Conservation (phyloP, 2,113 vertebrate genomes). For the Phylloscopus trochilus region DNA sequence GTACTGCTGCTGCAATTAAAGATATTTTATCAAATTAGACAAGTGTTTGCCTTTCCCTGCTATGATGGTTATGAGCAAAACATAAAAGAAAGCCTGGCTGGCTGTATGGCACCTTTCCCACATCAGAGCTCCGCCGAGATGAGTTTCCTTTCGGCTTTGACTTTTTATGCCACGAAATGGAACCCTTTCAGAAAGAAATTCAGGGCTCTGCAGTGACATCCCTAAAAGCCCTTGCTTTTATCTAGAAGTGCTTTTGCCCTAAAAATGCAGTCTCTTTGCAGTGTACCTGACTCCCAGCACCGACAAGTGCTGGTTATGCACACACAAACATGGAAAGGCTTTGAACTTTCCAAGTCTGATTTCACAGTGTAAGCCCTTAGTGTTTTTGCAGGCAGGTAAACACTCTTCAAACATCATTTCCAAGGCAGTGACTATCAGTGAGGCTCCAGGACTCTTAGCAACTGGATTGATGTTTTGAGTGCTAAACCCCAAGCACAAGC, state of each 20-base stretch:
- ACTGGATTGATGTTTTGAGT: background rate
- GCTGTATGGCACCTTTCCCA: background rate
- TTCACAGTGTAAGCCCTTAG: background rate
- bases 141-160: background rate
- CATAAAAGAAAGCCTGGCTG: conserved; percentile 11
- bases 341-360: background rate
- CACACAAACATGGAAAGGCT: background rate
- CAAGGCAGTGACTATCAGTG: background rate
- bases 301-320: background rate
- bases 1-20: conserved; percentile 68
- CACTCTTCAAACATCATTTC: background rate
- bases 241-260: background rate
- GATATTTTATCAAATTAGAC: conserved; percentile 73
- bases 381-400: background rate
- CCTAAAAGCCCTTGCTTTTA: conserved; percentile 15
- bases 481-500: background rate
- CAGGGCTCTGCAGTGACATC: background rate
- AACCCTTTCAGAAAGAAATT: background rate
- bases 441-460: background rate
- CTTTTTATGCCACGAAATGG: background rate
- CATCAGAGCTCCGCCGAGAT: background rate
- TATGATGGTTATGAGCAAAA: conserved; percentile 38
- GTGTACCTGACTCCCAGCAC: background rate
- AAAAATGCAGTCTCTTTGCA: background rate
- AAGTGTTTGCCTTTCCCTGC: conserved; percentile 62